phyloP scores from a whole-genome alignment of 2,113 vertebrate genomes.

The Cyanoramphus novaezelandiae region DNA sequence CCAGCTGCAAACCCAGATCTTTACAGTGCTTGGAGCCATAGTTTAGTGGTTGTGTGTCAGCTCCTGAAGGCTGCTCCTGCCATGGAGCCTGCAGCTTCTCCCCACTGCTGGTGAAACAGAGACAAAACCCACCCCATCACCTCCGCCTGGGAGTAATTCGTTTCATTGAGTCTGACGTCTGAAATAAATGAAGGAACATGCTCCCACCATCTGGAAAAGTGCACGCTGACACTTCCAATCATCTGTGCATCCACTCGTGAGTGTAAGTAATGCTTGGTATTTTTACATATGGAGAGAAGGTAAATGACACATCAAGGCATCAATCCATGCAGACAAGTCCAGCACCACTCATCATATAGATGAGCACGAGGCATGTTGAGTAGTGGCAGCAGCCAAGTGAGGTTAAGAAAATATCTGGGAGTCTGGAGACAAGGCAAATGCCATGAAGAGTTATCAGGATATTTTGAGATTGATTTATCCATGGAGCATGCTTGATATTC shows the following conservation, averaged over 20 bases:
- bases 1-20: not conserved
- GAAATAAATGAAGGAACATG: not conserved
- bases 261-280: not conserved
- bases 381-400: not conserved
- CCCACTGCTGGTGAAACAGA: not conserved
- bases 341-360: not conserved
- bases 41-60: fast-evolving
- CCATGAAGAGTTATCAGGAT: not conserved
- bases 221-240: not conserved
- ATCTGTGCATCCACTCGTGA: not conserved
- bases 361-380: not conserved
- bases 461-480: not conserved
- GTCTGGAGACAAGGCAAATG: not conserved
- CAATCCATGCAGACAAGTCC: not conserved
- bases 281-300: not conserved
- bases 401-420: not conserved
- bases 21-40: not conserved
- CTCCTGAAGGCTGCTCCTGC: not conserved
- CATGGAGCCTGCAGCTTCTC: not conserved
- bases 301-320: not conserved
- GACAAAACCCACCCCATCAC: not conserved
- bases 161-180: not conserved
- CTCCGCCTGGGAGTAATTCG: not conserved
- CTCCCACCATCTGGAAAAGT: slow-evolving; percentile 9
- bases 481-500: not conserved